Percentiles rank a stretch among this genome's conserved stretches.
phyloP scores from a whole-genome alignment of 2,113 vertebrate species.

The Clinocottus analis region DNA sequence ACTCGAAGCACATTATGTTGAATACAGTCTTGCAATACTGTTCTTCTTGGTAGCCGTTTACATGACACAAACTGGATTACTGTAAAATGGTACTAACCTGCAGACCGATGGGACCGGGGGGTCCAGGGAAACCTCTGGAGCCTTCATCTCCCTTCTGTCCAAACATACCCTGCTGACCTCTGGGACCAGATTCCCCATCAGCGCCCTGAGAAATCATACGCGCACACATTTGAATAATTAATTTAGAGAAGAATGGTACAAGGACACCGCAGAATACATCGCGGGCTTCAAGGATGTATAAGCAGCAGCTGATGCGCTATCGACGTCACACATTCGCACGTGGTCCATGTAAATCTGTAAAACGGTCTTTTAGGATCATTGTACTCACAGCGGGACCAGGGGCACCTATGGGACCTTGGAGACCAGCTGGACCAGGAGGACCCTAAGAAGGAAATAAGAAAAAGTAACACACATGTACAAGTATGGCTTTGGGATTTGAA shows the following conservation, averaged over 20 bases:
- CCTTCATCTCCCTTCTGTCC: constrained; percentile 99
- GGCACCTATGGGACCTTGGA: constrained; percentile 94
- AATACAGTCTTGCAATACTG: background rate
- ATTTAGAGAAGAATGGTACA: background rate
- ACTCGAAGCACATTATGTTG: background rate
- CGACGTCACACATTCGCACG: background rate
- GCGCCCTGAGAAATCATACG: constrained; percentile 85
- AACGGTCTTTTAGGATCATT: background rate
- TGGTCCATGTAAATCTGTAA: background rate
- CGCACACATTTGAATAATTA: background rate
- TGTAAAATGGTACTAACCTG: constrained; percentile 84
- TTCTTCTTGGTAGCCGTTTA: background rate
- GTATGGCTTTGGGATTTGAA: background rate
- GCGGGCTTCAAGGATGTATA: background rate
- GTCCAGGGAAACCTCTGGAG: constrained; percentile 94
- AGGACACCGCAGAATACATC: background rate
- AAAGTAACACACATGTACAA: background rate
- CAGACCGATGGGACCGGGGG: constrained; percentile 95
- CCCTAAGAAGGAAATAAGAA: constrained; percentile 82
- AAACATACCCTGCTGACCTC: constrained; percentile 98
- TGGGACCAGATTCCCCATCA: constrained; percentile 95
- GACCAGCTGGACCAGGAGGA: constrained; percentile 93
- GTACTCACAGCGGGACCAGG: constrained; percentile 95
- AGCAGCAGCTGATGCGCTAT: background rate
- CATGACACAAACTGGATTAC: background rate